Conservation (phyloP, 2,888 invertebrate species). For the Serrognathus titanus region DNA sequence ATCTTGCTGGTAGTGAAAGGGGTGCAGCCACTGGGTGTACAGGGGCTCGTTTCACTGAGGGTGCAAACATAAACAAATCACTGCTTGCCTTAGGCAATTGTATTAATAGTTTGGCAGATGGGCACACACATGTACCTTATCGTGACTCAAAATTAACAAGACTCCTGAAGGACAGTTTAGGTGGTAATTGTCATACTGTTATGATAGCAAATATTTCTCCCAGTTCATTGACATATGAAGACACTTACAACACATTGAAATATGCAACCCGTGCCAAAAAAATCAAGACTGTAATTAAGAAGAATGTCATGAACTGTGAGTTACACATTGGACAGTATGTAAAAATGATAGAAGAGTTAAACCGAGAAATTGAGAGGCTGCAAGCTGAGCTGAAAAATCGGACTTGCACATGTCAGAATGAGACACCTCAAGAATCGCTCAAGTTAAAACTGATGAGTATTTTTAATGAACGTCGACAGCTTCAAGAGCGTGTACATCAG, state of each 20-base stretch:
- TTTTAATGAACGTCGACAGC: slow-evolving; percentile 13
- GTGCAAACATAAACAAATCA: slow-evolving; percentile 91
- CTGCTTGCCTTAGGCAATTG: slow-evolving; percentile 85
- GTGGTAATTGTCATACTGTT: slow-evolving; percentile 89
- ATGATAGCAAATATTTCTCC: slow-evolving; percentile 94
- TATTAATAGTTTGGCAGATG: slow-evolving; percentile 83
- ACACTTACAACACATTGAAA: slow-evolving; percentile 89
- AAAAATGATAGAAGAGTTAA: slow-evolving; percentile 68
- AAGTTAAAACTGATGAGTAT: slow-evolving; percentile 5
- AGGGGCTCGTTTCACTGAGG: slow-evolving; percentile 84
- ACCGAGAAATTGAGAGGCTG: slow-evolving; percentile 25
- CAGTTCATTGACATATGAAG: slow-evolving; percentile 74
- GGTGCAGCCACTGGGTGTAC: slow-evolving; percentile 83
- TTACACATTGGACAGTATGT: slow-evolving; percentile 68
- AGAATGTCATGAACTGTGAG: slow-evolving; percentile 70
- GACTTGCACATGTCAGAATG: neutral
- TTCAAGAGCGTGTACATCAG: slow-evolving; percentile 15
- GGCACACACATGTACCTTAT: slow-evolving; percentile 79
- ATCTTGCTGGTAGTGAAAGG: slow-evolving; percentile 90
- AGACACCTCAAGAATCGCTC: no score
- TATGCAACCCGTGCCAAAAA: slow-evolving; percentile 82
- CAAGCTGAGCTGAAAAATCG: slow-evolving; percentile 8
- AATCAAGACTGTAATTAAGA: slow-evolving; percentile 66
- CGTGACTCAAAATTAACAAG: slow-evolving; percentile 88
- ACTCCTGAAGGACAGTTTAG: slow-evolving; percentile 85